Evolutionary conservation across 2,888 invertebrate genomes (phyloP).

Genomic region (Drosophila demipolita): DNA sequence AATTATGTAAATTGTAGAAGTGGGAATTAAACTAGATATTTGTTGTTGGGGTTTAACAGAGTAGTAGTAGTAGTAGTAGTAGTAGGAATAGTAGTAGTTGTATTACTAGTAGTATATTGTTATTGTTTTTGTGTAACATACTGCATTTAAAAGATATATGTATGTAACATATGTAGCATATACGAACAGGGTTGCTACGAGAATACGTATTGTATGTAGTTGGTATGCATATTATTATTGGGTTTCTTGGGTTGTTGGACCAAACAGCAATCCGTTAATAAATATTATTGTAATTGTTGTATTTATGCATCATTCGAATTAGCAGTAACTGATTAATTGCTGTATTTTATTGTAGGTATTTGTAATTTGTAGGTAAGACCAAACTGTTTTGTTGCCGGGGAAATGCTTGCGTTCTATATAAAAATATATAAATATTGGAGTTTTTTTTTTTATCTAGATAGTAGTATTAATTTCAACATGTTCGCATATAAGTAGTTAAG

Average conservation of each 20-base stretch:
- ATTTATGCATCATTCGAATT: conserved; percentile 20
- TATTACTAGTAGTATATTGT: conserved; percentile 2
- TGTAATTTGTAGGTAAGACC: conserved; percentile 1
- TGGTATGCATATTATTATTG: conserved; percentile 2
- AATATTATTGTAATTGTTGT: conserved; percentile 10
- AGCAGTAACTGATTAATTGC: conserved; percentile 14
- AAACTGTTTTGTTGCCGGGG: conserved; percentile 36
- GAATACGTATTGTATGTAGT: conserved; percentile 18
- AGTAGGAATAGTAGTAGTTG: neutral
- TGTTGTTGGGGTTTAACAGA: conserved; percentile 27
- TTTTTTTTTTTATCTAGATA: neutral
- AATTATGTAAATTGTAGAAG: conserved; percentile 11
- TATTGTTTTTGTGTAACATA: conserved; percentile 17
- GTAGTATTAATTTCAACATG: conserved; percentile 30
- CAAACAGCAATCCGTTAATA: conserved; percentile 31
- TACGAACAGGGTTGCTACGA: conserved; percentile 38
- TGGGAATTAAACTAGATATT: conserved; percentile 29
- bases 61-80: neutral
- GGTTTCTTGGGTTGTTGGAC: conserved; percentile 16
- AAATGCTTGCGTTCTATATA: conserved; percentile 32
- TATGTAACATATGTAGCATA: conserved; percentile 13
- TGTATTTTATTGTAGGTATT: conserved; percentile 10
- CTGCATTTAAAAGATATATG: conserved; percentile 24
- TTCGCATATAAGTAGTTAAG: conserved; percentile 22
- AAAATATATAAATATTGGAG: conserved; percentile 10